Evolutionary conservation across 2,888 invertebrate species (phyloP).

Genomic region (Andrena hattorfiana): DNA sequence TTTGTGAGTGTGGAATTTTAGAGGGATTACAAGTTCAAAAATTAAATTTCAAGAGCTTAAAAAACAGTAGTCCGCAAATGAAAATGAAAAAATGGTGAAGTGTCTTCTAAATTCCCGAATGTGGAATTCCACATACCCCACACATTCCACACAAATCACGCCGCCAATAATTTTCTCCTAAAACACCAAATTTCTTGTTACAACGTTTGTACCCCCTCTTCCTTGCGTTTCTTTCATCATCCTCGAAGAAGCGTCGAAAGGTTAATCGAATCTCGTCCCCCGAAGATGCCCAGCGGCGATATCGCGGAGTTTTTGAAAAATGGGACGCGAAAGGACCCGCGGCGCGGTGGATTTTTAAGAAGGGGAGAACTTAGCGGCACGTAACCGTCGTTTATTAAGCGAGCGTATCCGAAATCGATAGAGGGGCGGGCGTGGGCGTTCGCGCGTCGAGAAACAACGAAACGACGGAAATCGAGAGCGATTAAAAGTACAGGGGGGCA

Average conservation of each 20-base stretch:
- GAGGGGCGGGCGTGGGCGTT: constrained; percentile 7
- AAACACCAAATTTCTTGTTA: neutral
- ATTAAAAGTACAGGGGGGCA: constrained; percentile 11
- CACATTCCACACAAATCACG: too few species aligned
- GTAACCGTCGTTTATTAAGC: constrained; percentile 36
- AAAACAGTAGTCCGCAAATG: too few species aligned
- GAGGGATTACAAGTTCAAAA: too few species aligned
- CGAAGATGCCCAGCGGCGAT: neutral
- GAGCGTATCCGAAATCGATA: constrained; percentile 50
- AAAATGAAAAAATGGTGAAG: too few species aligned
- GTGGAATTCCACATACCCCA: too few species aligned
- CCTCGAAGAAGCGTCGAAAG: neutral
- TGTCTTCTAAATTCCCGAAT: too few species aligned
- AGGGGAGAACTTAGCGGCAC: constrained; percentile 16
- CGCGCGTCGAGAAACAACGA: constrained; percentile 9
- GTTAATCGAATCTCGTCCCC: neutral
- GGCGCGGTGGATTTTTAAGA: neutral
- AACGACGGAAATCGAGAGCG: constrained; percentile 30
- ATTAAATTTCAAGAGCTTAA: too few species aligned
- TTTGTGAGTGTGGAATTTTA: too few species aligned
- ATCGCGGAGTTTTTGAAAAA: constrained; percentile 6
- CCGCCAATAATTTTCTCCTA: too few species aligned
- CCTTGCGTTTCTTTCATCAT: too few species aligned
- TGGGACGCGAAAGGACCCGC: neutral
- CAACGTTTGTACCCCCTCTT: too few species aligned